These are phyloP conservation scores for Ptilodon capucinus DNA, from an alignment of 2,888 invertebrate genomes.

Conservation along the genomic window DNA sequence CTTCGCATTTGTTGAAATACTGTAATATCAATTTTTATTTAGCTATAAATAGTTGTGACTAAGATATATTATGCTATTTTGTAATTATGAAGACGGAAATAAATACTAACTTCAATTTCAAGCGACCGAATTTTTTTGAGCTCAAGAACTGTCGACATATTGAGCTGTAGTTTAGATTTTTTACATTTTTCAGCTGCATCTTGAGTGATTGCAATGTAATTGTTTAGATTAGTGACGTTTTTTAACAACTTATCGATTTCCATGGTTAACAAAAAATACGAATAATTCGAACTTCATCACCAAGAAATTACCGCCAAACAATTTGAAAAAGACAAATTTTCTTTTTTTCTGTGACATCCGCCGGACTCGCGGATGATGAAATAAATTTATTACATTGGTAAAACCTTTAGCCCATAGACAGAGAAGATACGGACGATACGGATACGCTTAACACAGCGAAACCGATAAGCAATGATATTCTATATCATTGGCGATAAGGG, in stretches of 20 bases:
- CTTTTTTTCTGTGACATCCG: slow-evolving; percentile 18
- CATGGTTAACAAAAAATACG: slow-evolving; percentile 38
- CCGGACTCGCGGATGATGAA: too few species aligned
- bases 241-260: slow-evolving; percentile 48
- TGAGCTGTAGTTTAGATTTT: slow-evolving; percentile 46
- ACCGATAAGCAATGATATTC: too few species aligned
- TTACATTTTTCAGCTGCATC: slow-evolving; percentile 36
- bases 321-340: slow-evolving; percentile 33
- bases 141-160: slow-evolving; percentile 53
- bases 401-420: too few species aligned
- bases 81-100: background rate
- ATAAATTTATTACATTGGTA: too few species aligned
- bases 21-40: slow-evolving; percentile 27
- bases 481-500: too few species aligned
- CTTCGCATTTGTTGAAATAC: slow-evolving; percentile 61
- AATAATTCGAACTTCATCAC: slow-evolving; percentile 10
- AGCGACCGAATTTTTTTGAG: slow-evolving; percentile 57
- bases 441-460: too few species aligned
- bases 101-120: slow-evolving; percentile 60
- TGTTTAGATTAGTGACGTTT: slow-evolving; percentile 47
- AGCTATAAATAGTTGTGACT: background rate
- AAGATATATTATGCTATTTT: background rate
- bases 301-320: slow-evolving; percentile 38
- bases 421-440: too few species aligned
- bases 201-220: slow-evolving; percentile 51